phyloP scores from a whole-genome alignment of 2,113 vertebrate species.

The Ammodramus savannarum region DNA sequence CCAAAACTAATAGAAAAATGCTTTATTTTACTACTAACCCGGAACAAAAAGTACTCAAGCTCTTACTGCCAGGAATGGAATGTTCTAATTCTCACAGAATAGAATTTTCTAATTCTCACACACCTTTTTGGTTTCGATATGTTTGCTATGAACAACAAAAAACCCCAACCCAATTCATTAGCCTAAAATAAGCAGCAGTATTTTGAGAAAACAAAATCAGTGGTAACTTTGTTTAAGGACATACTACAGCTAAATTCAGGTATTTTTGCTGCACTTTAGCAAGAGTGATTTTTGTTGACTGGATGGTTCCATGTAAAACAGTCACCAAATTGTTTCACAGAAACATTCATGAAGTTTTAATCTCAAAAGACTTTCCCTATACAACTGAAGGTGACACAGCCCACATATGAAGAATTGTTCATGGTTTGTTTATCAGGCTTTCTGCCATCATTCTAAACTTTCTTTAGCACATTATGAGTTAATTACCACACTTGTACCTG shows the following conservation, averaged over 20 bases:
- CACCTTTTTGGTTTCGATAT: neutral
- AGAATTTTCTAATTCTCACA: neutral
- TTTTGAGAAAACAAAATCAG: neutral
- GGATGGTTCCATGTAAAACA: neutral
- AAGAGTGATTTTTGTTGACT: neutral
- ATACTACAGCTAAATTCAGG: neutral
- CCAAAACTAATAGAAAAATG: neutral
- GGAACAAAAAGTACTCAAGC: neutral
- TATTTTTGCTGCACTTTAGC: neutral
- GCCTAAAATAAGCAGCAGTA: neutral
- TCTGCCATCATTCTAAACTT: neutral
- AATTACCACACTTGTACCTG: neutral
- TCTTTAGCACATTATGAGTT: neutral
- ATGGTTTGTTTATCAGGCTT: neutral
- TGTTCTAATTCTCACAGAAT: neutral
- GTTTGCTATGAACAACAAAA: neutral
- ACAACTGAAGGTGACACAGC: neutral
- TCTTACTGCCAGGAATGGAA: neutral
- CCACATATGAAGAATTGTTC: neutral
- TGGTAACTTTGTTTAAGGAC: neutral
- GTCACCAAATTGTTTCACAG: neutral
- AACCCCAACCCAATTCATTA: accelerated
- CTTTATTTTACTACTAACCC: neutral
- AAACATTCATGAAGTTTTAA: neutral
- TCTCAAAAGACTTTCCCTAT: neutral